Evolutionary conservation across 2,113 vertebrate species (phyloP).

Genomic region (Ceyx margarethae): DNA sequence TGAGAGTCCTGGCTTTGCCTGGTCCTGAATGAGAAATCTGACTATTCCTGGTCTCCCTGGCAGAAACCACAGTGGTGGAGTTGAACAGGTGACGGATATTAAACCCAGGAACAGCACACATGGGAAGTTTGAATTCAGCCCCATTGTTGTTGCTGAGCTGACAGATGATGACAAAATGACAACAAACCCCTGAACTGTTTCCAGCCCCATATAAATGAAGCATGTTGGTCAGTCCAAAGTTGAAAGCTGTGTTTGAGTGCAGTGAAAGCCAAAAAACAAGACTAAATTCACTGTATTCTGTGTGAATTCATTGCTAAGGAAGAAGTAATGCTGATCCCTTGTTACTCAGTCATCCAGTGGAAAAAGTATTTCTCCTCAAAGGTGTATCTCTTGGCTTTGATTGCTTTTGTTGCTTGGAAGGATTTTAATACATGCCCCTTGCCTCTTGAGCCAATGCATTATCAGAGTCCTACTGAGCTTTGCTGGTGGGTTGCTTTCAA

Average conservation of each 20-base stretch:
- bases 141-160: not conserved
- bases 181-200: not conserved
- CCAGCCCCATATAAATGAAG: not conserved
- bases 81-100: not conserved
- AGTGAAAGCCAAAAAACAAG: not conserved
- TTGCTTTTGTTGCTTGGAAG: not conserved
- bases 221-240: not conserved
- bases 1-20: not conserved
- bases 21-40: not conserved
- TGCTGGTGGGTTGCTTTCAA: not conserved
- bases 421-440: not conserved
- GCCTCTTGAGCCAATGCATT: not conserved
- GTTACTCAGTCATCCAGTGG: not conserved
- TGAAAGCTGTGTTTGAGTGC: not conserved
- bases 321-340: not conserved
- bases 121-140: not conserved
- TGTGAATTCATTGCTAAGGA: not conserved
- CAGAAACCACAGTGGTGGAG: not conserved
- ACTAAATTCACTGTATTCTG: not conserved
- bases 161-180: not conserved
- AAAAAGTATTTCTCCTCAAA: not conserved
- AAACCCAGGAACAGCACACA: not conserved
- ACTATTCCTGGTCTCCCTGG: not conserved
- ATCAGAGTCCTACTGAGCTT: not conserved
- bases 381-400: not conserved